Evolutionary conservation across 1,140 invertebrate genomes (phyloP).

Genomic region (Drosophila obscura): DNA sequence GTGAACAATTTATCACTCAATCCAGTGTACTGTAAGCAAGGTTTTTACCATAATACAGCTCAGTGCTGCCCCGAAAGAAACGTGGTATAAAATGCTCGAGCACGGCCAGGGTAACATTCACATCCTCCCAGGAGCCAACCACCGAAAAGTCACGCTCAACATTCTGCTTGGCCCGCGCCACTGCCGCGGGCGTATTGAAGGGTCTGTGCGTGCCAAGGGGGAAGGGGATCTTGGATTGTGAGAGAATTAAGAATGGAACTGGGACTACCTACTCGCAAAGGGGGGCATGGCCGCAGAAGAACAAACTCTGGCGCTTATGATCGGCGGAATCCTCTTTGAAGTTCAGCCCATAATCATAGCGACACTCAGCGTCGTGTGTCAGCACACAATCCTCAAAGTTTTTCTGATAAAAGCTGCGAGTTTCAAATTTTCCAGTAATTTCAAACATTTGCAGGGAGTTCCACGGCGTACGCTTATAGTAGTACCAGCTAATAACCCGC

Average conservation of each 20-base stretch:
- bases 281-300: slow-evolving; percentile 94
- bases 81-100: slow-evolving; percentile 91
- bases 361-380: slow-evolving; percentile 91
- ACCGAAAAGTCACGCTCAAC: slow-evolving; percentile 93
- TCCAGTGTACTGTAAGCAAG: slow-evolving; percentile 57
- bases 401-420: slow-evolving; percentile 93
- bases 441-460: slow-evolving; percentile 43
- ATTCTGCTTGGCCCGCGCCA: slow-evolving; percentile 91
- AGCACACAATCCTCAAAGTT: slow-evolving; percentile 93
- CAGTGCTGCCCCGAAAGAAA: slow-evolving; percentile 90
- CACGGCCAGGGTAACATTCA: slow-evolving; percentile 91
- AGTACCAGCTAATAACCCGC: slow-evolving; percentile 95
- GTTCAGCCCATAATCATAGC: slow-evolving; percentile 90
- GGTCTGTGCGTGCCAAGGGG: slow-evolving; percentile 85
- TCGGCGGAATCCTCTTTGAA: slow-evolving; percentile 90
- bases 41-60: slow-evolving; percentile 89
- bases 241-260: not conserved
- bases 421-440: slow-evolving; percentile 90
- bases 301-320: slow-evolving; percentile 88
- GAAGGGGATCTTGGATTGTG: slow-evolving; percentile 8
- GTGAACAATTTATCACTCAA: not conserved
- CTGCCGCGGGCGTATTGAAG: slow-evolving; percentile 91
- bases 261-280: slow-evolving; percentile 88
- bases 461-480: slow-evolving; percentile 91
- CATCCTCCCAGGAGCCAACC: slow-evolving; percentile 92